Base-by-base conservation (phyloP, 1,140 invertebrate species). In the Eriosoma lanigerum region DNA sequence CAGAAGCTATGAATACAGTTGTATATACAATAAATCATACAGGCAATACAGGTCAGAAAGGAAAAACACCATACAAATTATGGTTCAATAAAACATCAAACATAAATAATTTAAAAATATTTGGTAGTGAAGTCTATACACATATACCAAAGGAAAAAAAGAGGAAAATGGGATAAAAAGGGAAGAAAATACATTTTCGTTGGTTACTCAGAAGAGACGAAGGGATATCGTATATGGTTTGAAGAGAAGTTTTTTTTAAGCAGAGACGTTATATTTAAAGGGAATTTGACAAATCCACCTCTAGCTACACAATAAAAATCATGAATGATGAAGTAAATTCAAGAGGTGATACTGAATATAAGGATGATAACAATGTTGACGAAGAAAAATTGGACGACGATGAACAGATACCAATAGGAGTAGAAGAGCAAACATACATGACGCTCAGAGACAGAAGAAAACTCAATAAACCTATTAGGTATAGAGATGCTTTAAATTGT, bases 131-230 rank as follows among this genome's bases (percentile, higher is more conserved):
- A 76, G 84, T 84, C 48, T 60, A 60, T 29, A 24, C 13, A 17
- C 26, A 32, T 86, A 84, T 82, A 84, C 84, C 0, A 44, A 83
- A 83, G n/a, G 46, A 83, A 38, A 82, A n/a, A 82, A 60, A 70
- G 82, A 81, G 81, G 73, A 58, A 87, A 86, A 80, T 86, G 82
- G 82, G 85, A 86, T 73, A 26, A 82, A 8, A 87, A 85, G 83
- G 58, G 58, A 4, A 60, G 26, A 29, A 32, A 32, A 60, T 24
- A 12, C 17, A 60, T 60, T 5, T 60, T 87, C 76, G 83, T 87
- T 29, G 86, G 86, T 1, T 87, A 87, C 82, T 82, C 76, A 29
- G 83, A 86, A 56, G 80, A 85, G 64, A 68, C 81, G 5, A 86
- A 86, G 82, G 85, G 84, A n/a, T 86, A 83, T 68, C 82, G 81